Base-by-base conservation (phyloP, 2,797 vertebrate genomes). In the Carapus acus region DNA sequence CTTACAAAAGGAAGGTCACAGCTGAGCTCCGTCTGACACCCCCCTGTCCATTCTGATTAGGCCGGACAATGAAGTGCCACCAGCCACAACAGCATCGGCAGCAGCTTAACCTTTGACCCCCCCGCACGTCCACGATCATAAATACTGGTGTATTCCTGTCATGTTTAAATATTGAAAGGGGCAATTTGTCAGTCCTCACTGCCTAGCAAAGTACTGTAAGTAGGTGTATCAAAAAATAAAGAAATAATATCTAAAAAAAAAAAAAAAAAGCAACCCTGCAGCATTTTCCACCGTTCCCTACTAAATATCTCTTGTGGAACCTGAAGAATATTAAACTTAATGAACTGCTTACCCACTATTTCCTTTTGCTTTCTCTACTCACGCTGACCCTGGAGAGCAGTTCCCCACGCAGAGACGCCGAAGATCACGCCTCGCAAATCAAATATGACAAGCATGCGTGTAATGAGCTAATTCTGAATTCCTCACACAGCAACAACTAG, bases 1-100 rank as follows among this genome's bases (percentile, higher is more conserved):
- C 42, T 48, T 48, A 55, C 53, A 70, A 75, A 76, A 76, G 64
- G 71, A 79, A 73, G 74, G 68, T 77, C 70, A 61, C 54, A 22
- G 62, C 62, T 58, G 44, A 43, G 53, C 60, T 60, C 56, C n/a
- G 34, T 53, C 52, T 60, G 67, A 68, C 71, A 60, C 54, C 44
- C 49, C n/a, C 14, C 55, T 53, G 58, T 68, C 70, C 43, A 42
- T 70, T 67, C 47, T 72, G 70, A 71, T 74, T 55, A 76, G 34
- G 49, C 29, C 53, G 62, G 45, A 49, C 69, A 71, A 40, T 73
- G 62, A 71, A 54, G 52, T 50, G 67, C 42, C 54, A 14, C 27
- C 16, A 7, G 29, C 18, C 16, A 18, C 34, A 36, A 13, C 9
- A 33, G 12, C 3, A 33, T 13, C 31, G 14, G 3, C 31, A 50